Evolutionary conservation across 2,113 vertebrate species (phyloP).

Genomic region (Tichodroma muraria): DNA sequence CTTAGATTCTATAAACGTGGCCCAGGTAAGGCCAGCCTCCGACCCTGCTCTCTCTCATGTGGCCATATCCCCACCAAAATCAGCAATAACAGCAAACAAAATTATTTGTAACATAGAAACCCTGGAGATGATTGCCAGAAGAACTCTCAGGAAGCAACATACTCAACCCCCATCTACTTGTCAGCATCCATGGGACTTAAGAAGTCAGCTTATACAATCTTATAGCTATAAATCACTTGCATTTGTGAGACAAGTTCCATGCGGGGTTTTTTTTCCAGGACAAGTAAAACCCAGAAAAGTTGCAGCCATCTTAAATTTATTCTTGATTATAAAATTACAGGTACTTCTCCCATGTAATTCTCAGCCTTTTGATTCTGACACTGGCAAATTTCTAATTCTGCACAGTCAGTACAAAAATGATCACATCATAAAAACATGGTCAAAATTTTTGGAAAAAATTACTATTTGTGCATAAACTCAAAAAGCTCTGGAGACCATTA

Average conservation of each 20-base stretch:
- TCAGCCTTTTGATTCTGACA: background rate
- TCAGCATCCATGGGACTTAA: background rate
- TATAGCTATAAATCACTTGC: background rate
- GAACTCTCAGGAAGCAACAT: background rate
- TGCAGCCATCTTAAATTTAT: background rate
- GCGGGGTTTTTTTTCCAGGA: background rate
- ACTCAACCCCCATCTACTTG: background rate
- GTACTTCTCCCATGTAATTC: background rate
- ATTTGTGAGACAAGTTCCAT: background rate
- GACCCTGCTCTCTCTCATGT: background rate
- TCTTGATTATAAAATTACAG: background rate
- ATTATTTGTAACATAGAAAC: background rate
- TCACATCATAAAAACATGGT: background rate
- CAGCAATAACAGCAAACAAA: background rate
- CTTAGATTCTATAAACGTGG: background rate
- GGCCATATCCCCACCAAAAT: background rate
- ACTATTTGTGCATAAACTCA: background rate
- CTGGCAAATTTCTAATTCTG: background rate
- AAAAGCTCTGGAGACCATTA: background rate
- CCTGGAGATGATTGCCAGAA: background rate
- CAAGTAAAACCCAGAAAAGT: background rate
- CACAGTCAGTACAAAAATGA: background rate
- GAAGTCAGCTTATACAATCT: background rate
- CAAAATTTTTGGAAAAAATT: rapidly evolving
- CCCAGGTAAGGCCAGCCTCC: background rate